Evolutionary conservation across 92 coral and sea anemone species (phyloP).

Genomic region (Paragorgia papillata): DNA sequence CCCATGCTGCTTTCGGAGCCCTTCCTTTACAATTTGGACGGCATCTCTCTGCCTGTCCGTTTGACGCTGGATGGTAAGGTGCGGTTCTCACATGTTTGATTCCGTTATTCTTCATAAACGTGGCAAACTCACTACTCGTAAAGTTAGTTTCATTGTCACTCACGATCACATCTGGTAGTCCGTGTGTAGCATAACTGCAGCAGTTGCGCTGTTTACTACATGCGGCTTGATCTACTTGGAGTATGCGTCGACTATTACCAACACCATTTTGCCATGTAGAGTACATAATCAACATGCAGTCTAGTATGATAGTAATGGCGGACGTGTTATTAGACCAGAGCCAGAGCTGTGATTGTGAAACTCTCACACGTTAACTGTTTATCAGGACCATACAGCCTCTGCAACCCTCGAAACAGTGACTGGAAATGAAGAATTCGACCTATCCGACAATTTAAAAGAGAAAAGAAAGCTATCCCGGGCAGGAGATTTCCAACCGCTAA

Average conservation of each 20-base stretch:
- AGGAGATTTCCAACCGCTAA: too few species aligned
- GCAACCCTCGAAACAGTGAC: too few species aligned
- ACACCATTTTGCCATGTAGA: too few species aligned
- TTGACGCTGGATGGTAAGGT: slow-evolving; percentile 51
- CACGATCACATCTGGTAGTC: slow-evolving; percentile 28
- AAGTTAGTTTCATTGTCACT: slow-evolving; percentile 47
- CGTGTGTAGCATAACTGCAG: slow-evolving; percentile 21
- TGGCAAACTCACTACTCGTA: not conserved
- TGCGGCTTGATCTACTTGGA: slow-evolving; percentile 39
- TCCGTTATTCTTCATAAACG: slow-evolving; percentile 3
- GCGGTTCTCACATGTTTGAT: slow-evolving; percentile 6
- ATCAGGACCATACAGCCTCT: too few species aligned
- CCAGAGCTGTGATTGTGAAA: slow-evolving; percentile 24
- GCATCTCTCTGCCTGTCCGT: slow-evolving; percentile 63
- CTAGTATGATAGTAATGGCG: too few species aligned
- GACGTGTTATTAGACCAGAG: too few species aligned
- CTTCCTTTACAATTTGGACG: slow-evolving; percentile 55
- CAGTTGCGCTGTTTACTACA: slow-evolving; percentile 24
- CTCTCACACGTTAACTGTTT: too few species aligned
- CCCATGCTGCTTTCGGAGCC: slow-evolving; percentile 16
- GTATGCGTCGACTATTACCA: slow-evolving; percentile 27
- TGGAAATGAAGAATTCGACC: too few species aligned
- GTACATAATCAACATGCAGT: slow-evolving; percentile 34
- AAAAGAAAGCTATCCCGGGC: too few species aligned
- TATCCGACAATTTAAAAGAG: too few species aligned